Conservation (phyloP, 2,888 invertebrate genomes). For the Diaphora mendica region DNA sequence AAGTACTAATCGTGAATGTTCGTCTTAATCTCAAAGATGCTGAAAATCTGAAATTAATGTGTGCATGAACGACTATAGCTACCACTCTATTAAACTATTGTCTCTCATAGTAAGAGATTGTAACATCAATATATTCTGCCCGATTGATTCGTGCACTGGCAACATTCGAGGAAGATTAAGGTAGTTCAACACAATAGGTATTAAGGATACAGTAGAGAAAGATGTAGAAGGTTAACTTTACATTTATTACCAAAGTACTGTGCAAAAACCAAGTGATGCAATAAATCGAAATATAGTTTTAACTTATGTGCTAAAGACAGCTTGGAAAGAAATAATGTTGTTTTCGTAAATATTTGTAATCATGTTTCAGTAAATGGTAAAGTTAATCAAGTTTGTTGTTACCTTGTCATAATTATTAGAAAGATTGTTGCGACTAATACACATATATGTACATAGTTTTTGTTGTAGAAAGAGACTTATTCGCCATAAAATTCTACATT, state of each 20-base stretch:
- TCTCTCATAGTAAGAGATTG: constrained; percentile 15
- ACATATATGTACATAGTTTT: too few species aligned
- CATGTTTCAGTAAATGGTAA: background rate
- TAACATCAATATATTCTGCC: constrained; percentile 26
- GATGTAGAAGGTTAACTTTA: constrained; percentile 20
- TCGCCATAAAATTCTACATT: too few species aligned
- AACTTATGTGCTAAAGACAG: background rate
- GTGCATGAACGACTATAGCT: background rate
- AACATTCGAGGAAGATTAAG: constrained; percentile 38
- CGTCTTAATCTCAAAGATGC: too few species aligned
- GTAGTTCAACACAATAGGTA: constrained; percentile 25
- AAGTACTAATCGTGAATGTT: too few species aligned
- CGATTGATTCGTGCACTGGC: constrained; percentile 34
- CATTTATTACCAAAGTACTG: background rate
- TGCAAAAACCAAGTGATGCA: background rate
- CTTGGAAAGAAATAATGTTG: background rate
- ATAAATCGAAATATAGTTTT: background rate
- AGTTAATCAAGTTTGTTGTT: background rate
- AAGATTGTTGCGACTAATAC: too few species aligned
- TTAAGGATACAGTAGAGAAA: background rate
- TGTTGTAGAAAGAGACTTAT: too few species aligned
- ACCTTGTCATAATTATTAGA: too few species aligned
- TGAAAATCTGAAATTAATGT: too few species aligned
- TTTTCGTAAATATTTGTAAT: background rate
- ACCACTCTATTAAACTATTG: background rate